Evolutionary conservation across 2,113 vertebrate genomes (phyloP).

Genomic region (Tringa solitaria): DNA sequence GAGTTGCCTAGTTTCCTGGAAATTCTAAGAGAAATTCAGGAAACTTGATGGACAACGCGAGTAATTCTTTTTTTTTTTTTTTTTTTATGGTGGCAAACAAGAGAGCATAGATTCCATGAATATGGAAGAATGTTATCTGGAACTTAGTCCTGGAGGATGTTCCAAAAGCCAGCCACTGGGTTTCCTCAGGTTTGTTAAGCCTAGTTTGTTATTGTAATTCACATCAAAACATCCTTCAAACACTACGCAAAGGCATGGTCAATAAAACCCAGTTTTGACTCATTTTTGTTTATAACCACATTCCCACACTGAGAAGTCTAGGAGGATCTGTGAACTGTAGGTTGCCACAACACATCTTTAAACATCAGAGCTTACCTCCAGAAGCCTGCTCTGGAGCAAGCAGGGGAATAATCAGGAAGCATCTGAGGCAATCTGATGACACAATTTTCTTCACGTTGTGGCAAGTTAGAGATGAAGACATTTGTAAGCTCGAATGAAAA

Average conservation of each 20-base stretch:
- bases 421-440: neutral
- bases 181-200: neutral
- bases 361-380: neutral
- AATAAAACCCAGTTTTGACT: neutral
- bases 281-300: neutral
- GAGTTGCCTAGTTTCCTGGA: neutral
- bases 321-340: neutral
- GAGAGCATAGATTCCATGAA: neutral
- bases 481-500: neutral
- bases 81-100: neutral
- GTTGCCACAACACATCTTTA: neutral
- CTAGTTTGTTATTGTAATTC: neutral
- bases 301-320: accelerated
- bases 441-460: neutral
- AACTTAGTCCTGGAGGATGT: neutral
- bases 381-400: neutral
- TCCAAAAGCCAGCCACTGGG: neutral
- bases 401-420: neutral
- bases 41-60: neutral
- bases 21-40: neutral
- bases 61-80: neutral
- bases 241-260: neutral
- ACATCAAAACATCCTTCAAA: neutral
- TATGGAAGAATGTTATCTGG: neutral
- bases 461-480: neutral